Evolutionary conservation across 2,113 vertebrate genomes (phyloP), one percentile per base, ranked within the genome.

Genomic region (Poicephalus gulielmi): DNA sequence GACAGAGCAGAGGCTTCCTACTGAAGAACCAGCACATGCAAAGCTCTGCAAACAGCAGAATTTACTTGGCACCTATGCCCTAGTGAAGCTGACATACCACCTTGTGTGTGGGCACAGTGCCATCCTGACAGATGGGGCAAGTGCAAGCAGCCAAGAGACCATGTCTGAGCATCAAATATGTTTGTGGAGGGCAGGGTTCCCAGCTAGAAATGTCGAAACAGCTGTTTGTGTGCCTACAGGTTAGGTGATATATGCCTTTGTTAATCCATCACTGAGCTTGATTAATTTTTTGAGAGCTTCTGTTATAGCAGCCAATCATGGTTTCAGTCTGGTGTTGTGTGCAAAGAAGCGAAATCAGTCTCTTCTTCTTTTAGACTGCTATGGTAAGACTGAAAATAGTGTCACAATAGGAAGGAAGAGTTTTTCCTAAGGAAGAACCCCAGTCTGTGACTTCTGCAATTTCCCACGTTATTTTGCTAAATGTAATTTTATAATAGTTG

Each of bases 101-200:
- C 96, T 98, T 98, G 91, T 88, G 78, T 62, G 59, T 94, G 96
- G 97, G 98, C 97, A n/a, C 59, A 62, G 31, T 97, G 98, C 98
- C 97, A 98, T 88, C 77, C 90, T 74, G 86, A 96, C 98, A 98
- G 98, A 98, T 98, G 98, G 97, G 89, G 35, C 0, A 14, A 94
- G 75, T 71, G 33, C 37, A 91, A 85, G 67, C 86, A 97, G 95
- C 97, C 97, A 97, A 96, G 92, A 98, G 74, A 96, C 94, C 85
- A 95, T 98, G 97, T 96, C 85, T 96, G 97, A 98, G 96, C 96
- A 96, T 95, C 92, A 95, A 93, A 93, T 92, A 82, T 67, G 91
- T 96, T 97, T 97, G 95, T 92, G 95, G 74, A 97, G 96, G 93
- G 94, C 94, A 97, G 86, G 84, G 80, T 94, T 96, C 88, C 94